phyloP scores from a whole-genome alignment of 2,888 invertebrate species.

The Pseudoips prasinana region DNA sequence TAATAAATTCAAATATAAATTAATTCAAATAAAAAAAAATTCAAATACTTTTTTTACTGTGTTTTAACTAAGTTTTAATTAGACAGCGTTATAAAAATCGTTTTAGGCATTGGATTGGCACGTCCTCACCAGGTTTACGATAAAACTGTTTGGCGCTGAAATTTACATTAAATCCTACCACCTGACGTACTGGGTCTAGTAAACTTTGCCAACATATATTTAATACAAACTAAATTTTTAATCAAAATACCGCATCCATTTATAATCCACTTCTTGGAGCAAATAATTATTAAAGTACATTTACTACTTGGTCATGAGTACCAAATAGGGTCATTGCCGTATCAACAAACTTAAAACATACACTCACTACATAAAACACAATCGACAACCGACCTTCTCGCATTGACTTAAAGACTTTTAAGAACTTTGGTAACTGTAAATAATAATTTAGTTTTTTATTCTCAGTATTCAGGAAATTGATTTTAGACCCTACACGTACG shows the following conservation, averaged over 20 bases:
- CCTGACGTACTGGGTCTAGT: too few relatives aligned
- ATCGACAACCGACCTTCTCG: constrained; percentile 3
- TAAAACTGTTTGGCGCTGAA: too few relatives aligned
- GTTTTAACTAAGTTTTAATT: too few relatives aligned
- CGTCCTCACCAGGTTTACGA: too few relatives aligned
- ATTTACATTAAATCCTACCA: too few relatives aligned
- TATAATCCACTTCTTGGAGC: constrained; percentile 7
- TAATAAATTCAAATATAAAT: too few relatives aligned
- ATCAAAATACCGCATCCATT: background rate
- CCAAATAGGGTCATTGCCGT: constrained; percentile 27
- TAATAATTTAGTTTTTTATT: background rate
- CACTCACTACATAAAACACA: constrained; percentile 4
- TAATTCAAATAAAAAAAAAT: too few relatives aligned
- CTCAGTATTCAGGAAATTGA: background rate
- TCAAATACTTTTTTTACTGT: too few relatives aligned
- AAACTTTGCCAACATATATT: too few relatives aligned
- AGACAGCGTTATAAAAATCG: too few relatives aligned
- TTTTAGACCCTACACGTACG: background rate
- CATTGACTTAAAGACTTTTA: background rate
- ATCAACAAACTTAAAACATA: constrained; percentile 9
- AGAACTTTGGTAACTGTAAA: constrained; percentile 1
- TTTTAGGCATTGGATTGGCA: too few relatives aligned
- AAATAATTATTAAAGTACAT: constrained; percentile 23
- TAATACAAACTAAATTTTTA: too few relatives aligned
- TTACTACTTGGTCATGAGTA: constrained; percentile 18